phyloP scores from a whole-genome alignment of 2,113 vertebrate species.

The Lanius ludovicianus region DNA sequence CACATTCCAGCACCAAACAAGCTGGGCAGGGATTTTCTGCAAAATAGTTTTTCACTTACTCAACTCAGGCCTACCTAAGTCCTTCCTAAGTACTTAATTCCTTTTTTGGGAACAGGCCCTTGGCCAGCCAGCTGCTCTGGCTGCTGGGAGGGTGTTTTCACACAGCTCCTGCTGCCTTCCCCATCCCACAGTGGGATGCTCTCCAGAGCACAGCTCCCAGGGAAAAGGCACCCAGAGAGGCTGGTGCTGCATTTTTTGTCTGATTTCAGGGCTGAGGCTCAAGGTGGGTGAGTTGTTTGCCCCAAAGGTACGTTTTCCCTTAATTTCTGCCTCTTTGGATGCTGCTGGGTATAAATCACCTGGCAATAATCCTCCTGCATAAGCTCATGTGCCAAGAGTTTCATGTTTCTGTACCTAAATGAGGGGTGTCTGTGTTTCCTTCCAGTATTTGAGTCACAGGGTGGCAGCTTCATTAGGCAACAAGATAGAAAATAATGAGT shows the following conservation, averaged over 20 bases:
- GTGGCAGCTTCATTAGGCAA: not conserved
- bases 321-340: not conserved
- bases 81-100: constrained; percentile 45
- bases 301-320: not conserved
- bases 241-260: not conserved
- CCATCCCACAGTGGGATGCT: fast-evolving
- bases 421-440: not conserved
- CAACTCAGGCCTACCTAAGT: constrained; percentile 29
- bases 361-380: not conserved
- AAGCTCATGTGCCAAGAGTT: not conserved
- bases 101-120: not conserved
- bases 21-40: constrained; percentile 10
- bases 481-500: fast-evolving
- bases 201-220: fast-evolving
- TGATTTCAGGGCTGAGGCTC: not conserved
- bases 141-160: not conserved
- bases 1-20: not conserved
- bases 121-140: not conserved
- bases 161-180: not conserved
- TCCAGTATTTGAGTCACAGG: not conserved
- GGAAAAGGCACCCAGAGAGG: not conserved
- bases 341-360: not conserved
- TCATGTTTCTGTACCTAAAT: not conserved
- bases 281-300: not conserved
- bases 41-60: constrained; percentile 17